Conservation (phyloP, 2,113 vertebrate genomes). For the Platichthys flesus region DNA sequence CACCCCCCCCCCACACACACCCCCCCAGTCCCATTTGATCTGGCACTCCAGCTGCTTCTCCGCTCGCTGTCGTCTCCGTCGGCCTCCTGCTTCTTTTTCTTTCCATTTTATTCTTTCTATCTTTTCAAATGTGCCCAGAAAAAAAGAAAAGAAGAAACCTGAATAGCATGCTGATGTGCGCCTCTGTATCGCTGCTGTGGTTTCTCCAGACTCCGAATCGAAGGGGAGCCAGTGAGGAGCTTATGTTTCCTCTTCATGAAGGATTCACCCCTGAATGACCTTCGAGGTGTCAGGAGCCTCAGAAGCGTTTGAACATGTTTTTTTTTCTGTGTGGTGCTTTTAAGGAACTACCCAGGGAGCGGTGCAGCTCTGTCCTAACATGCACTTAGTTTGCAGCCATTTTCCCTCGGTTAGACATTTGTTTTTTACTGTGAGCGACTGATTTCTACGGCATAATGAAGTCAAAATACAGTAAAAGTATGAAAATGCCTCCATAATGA, state of each 20-base stretch:
- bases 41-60: slow-evolving; percentile 69
- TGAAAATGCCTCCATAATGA: not conserved
- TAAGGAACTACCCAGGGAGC: slow-evolving; percentile 56
- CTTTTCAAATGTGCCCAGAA: slow-evolving; percentile 28
- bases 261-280: slow-evolving; percentile 65
- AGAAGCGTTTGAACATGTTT: slow-evolving; percentile 12
- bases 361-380: slow-evolving; percentile 32
- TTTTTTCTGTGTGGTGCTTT: slow-evolving; percentile 49
- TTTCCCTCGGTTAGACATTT: not conserved
- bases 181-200: not conserved
- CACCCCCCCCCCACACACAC: not conserved
- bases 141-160: not conserved
- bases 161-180: slow-evolving; percentile 9
- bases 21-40: slow-evolving; percentile 59
- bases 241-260: slow-evolving; percentile 53
- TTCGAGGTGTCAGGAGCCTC: slow-evolving; percentile 47
- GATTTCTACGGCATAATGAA: not conserved
- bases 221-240: slow-evolving; percentile 36
- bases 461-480: not conserved
- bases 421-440: not conserved
- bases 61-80: slow-evolving; percentile 48
- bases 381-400: slow-evolving; percentile 2
- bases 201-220: slow-evolving; percentile 5
- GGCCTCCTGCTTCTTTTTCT: slow-evolving; percentile 5
- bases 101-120: not conserved